Evolutionary conservation across 2,888 invertebrate species (phyloP).

Genomic region (Polymixis flavicincta): DNA sequence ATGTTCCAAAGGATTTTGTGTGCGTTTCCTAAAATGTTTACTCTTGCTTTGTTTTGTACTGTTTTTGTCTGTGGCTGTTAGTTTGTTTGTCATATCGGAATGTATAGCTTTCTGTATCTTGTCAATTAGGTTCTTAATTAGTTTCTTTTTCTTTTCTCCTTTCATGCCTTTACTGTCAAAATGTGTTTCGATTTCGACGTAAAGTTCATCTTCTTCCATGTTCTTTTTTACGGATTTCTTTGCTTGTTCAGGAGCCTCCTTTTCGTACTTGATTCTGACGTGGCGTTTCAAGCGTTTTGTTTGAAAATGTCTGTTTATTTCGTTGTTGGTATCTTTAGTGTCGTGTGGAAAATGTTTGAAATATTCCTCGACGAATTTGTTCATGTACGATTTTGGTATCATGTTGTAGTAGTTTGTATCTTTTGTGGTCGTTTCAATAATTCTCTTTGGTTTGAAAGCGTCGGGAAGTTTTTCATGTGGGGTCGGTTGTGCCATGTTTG

Average conservation of each 20-base stretch:
- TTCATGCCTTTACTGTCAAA: slow-evolving; percentile 83
- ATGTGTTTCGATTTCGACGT: slow-evolving; percentile 87
- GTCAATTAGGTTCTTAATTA: slow-evolving; percentile 79
- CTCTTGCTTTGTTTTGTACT: slow-evolving; percentile 67
- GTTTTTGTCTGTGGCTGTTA: slow-evolving; percentile 2
- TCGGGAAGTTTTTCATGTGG: slow-evolving; percentile 7
- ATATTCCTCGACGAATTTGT: slow-evolving; percentile 72
- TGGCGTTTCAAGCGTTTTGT: slow-evolving; percentile 79
- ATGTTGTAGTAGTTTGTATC: slow-evolving; percentile 20
- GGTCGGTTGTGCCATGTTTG: slow-evolving; percentile 10
- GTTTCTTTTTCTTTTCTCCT: slow-evolving; percentile 82
- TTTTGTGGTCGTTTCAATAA: slow-evolving; percentile 18
- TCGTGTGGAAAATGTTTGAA: slow-evolving; percentile 66
- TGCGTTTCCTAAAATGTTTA: slow-evolving; percentile 79
- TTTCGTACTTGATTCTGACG: slow-evolving; percentile 75
- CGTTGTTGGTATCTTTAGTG: slow-evolving; percentile 39
- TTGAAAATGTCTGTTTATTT: slow-evolving; percentile 41
- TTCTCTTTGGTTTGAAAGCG: slow-evolving; percentile 1
- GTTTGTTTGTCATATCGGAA: slow-evolving; percentile 67
- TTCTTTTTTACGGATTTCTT: slow-evolving; percentile 62
- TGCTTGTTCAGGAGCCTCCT: slow-evolving; percentile 45
- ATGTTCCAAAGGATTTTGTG: slow-evolving; percentile 77
- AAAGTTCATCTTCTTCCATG: slow-evolving; percentile 81
- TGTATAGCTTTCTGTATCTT: slow-evolving; percentile 85
- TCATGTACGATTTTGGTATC: slow-evolving; percentile 66